phyloP scores from a whole-genome alignment of 2,797 vertebrate species.

The Aldrovandia affinis region DNA sequence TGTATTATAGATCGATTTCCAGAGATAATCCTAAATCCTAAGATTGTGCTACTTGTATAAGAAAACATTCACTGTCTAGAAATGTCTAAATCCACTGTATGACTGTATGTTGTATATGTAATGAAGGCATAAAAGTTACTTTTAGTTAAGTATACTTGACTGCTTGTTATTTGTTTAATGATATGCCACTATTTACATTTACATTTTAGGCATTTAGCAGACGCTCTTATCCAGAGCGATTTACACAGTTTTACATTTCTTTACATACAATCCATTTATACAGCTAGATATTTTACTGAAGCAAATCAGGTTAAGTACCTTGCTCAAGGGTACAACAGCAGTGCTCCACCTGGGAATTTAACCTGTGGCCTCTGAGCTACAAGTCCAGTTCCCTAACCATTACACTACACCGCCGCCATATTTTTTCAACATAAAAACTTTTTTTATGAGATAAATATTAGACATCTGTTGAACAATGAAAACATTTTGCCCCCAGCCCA shows the following conservation, averaged over 20 bases:
- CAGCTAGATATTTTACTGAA: too few species aligned
- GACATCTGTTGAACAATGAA: background rate
- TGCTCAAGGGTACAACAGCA: too few species aligned
- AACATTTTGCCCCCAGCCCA: background rate
- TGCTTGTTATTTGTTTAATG: conserved; percentile 54
- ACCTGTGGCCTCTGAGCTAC: too few species aligned
- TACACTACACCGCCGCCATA: too few species aligned
- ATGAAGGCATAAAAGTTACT: conserved; percentile 67
- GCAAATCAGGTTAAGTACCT: too few species aligned
- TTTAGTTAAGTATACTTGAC: conserved; percentile 67
- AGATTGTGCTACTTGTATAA: conserved; percentile 73
- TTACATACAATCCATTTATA: too few species aligned
- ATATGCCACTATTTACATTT: too few species aligned
- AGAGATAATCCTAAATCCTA: conserved; percentile 62
- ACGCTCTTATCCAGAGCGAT: too few species aligned
- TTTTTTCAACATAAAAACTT: conserved; percentile 5
- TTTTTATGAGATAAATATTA: background rate
- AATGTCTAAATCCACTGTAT: conserved; percentile 74
- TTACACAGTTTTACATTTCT: too few species aligned
- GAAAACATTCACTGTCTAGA: conserved; percentile 80
- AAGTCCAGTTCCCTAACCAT: too few species aligned
- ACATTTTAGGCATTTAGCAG: too few species aligned
- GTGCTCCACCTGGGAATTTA: too few species aligned
- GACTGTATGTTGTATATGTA: conserved; percentile 83
- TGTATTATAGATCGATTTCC: conserved; percentile 75